These are phyloP conservation scores for Drosophila teissieri DNA, from an alignment of 1,140 invertebrate genomes.

Conservation along the genomic window DNA sequence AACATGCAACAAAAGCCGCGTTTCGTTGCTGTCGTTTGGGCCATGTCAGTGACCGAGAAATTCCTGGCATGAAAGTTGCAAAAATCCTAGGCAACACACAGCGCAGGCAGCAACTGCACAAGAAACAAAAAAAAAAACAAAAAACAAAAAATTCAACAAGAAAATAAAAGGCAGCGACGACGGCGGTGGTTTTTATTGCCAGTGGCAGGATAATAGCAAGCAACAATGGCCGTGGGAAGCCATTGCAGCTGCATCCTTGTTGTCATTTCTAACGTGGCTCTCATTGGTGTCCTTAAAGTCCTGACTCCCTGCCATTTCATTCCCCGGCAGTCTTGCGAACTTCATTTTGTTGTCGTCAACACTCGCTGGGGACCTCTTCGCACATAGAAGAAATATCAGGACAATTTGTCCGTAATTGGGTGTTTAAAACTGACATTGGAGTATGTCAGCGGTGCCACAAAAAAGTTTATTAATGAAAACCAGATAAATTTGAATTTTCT, in stretches of 20 bases:
- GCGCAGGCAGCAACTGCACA: conserved; percentile 3
- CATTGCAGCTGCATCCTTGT: conserved; percentile 41
- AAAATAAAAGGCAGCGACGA: conserved; percentile 25
- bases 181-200: conserved; percentile 69
- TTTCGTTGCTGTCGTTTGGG: conserved; percentile 44
- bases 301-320: conserved; percentile 9
- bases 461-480: not conserved
- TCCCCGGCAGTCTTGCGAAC: conserved; percentile 19
- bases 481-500: not conserved
- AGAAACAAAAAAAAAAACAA: not conserved
- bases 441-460: no score
- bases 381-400: conserved; percentile 10
- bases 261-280: conserved; percentile 51
- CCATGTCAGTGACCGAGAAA: conserved; percentile 80
- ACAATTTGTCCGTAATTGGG: not conserved
- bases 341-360: conserved; percentile 53
- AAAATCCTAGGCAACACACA: conserved; percentile 52
- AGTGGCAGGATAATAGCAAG: conserved; percentile 64
- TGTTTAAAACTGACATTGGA: not conserved
- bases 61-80: conserved; percentile 66
- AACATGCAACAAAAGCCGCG: conserved; percentile 68
- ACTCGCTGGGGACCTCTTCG: conserved; percentile 4
- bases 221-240: conserved; percentile 37
- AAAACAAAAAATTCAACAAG: not conserved
- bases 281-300: conserved; percentile 50